phyloP scores from a whole-genome alignment of 1,140 invertebrate species.

The Laupala kohalensis region DNA sequence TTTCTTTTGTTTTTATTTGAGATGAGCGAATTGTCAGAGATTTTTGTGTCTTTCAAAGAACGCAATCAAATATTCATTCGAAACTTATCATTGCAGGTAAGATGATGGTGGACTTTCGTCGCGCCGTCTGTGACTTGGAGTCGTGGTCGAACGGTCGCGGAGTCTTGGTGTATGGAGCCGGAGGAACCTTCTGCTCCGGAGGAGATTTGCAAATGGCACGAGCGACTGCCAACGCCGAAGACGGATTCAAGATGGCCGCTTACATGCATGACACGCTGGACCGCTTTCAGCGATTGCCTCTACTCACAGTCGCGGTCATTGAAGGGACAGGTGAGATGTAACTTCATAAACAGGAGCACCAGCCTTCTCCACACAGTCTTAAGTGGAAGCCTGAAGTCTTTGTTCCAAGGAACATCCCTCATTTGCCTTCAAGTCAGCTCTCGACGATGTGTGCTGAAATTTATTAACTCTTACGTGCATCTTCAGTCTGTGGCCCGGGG shows the following conservation, averaged over 20 bases:
- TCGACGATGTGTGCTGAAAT: background rate
- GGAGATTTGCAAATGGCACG: slow-evolving; percentile 38
- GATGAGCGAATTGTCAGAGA: too few relatives aligned
- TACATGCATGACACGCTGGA: slow-evolving; percentile 37
- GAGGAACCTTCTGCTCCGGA: slow-evolving; percentile 42
- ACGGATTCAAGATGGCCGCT: slow-evolving; percentile 33
- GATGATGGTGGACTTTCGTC: slow-evolving; percentile 44
- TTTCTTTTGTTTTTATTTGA: too few relatives aligned
- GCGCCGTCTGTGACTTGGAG: slow-evolving; percentile 32
- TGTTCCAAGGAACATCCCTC: background rate
- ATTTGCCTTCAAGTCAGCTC: background rate
- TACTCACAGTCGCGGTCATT: slow-evolving; percentile 38
- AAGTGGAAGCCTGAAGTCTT: background rate
- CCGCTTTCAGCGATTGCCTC: slow-evolving; percentile 32
- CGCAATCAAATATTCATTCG: too few relatives aligned
- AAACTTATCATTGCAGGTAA: slow-evolving; percentile 35
- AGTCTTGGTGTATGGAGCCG: slow-evolving; percentile 34
- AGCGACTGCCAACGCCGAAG: slow-evolving; percentile 23
- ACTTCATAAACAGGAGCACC: background rate
- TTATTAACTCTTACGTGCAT: background rate
- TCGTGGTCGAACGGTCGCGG: slow-evolving; percentile 39
- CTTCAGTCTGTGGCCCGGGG: too few relatives aligned
- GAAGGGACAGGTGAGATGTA: slow-evolving; percentile 29
- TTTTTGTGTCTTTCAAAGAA: too few relatives aligned
- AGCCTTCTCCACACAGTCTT: background rate